Evolutionary conservation across 2,888 invertebrate species (phyloP), one percentile per base, ranked within the genome.

Genomic region (Brachyptera risi): DNA sequence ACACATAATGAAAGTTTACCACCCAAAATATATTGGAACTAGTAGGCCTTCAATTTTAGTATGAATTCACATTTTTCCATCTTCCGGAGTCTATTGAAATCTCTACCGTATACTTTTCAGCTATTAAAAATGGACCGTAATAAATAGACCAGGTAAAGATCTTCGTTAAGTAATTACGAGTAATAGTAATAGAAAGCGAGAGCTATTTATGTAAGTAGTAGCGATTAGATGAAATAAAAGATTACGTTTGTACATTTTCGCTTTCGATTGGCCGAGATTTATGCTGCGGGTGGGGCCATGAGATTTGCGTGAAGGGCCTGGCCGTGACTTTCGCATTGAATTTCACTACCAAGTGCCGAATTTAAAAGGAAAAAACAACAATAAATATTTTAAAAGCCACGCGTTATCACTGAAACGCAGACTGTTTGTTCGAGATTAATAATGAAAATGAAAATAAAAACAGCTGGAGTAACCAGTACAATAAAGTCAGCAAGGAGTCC

Each of bases 251-350:
- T 42, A 19, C n/a, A 42, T 23, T 44, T 63, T 60, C 63, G 60
- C 63, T 63, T 63, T 63, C 63, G 42, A 54, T 63, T 60, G 59
- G 59, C 63, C 60, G 63, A 57, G 35, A 60, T 51, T 62, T 44
- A 17, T 54, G 2, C 37, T 31, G 57, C 63, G 63, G 63, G 63
- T 60, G 63, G 51, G 58, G 60, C 63, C 51, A 26, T 21, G 23
- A 49, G 54, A 61, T 61, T 61, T 61, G 38, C 61, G 61, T 63
- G 63, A 63, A 63, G 61, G 63, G 62, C 60, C 63, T 27, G 50
- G 56, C 64, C 64, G 50, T 65, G 64, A 65, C 62, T 59, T 62
- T 64, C 60, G 49, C 35, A 51, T 37, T 37, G 35, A 35, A 56
- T 61, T 50, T 56, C 63, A 57, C 59, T 58, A 54, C 21, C 49